Conservation (phyloP, 2,888 invertebrate species). For the Pachliopta kotzebuea region DNA sequence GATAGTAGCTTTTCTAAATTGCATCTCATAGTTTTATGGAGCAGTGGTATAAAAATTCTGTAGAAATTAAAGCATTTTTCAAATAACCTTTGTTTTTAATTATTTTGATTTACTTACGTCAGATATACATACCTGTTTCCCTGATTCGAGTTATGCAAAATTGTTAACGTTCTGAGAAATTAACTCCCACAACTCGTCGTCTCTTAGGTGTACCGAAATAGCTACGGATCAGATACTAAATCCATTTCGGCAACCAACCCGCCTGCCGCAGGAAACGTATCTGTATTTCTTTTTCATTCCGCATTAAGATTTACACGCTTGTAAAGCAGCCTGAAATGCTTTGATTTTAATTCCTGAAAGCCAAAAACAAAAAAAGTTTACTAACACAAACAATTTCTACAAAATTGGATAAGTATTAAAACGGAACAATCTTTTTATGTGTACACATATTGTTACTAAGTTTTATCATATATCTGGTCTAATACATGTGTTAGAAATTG, state of each 20-base stretch:
- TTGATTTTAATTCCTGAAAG: neutral
- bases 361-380: neutral
- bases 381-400: too few relatives aligned
- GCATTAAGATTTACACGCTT: neutral
- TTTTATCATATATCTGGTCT: too few relatives aligned
- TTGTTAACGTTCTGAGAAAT: constrained; percentile 14
- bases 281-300: neutral
- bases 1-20: too few relatives aligned
- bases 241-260: constrained; percentile 5
- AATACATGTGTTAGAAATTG: too few relatives aligned
- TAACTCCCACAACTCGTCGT: neutral
- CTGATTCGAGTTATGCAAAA: constrained; percentile 9
- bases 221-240: neutral
- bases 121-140: constrained; percentile 1
- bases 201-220: constrained; percentile 19
- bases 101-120: neutral
- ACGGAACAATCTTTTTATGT: too few relatives aligned
- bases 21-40: too few relatives aligned
- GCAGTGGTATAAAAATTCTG: too few relatives aligned
- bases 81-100: too few relatives aligned
- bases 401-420: too few relatives aligned
- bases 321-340: neutral
- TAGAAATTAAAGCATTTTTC: too few relatives aligned
- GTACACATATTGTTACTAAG: too few relatives aligned
- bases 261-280: constrained; percentile 3